phyloP scores from a whole-genome alignment of 2,888 invertebrate genomes.

The Philereme vetulata region DNA sequence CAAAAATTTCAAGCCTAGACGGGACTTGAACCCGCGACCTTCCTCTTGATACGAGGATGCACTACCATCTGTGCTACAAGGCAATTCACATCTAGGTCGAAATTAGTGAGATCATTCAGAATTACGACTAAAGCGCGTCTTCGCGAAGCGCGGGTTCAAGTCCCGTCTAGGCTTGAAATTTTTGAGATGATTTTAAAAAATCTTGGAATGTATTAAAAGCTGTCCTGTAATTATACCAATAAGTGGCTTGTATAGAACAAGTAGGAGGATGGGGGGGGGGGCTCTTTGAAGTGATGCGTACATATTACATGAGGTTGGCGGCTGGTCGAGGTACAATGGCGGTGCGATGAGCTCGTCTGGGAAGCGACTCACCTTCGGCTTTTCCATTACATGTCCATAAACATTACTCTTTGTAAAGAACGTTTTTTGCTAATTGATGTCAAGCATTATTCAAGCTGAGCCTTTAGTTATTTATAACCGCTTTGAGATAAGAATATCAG shows the following conservation, averaged over 20 bases:
- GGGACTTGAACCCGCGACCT: too few species aligned
- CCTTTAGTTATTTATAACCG: slow-evolving; percentile 8
- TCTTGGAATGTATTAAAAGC: too few species aligned
- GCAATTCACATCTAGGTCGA: too few species aligned
- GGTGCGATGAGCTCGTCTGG: slow-evolving; percentile 78
- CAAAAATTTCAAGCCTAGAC: too few species aligned
- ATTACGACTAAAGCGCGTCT: too few species aligned
- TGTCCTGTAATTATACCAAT: slow-evolving; percentile 36
- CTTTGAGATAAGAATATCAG: slow-evolving; percentile 2
- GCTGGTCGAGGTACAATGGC: slow-evolving; percentile 72
- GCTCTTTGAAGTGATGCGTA: slow-evolving; percentile 73
- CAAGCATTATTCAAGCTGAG: slow-evolving; percentile 18
- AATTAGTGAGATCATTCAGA: too few species aligned
- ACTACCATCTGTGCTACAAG: too few species aligned
- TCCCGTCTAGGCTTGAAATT: too few species aligned
- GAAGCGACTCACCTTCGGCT: slow-evolving; percentile 58
- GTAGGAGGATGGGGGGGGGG: slow-evolving; percentile 46
- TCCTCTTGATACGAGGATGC: too few species aligned
- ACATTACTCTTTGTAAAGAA: slow-evolving; percentile 23
- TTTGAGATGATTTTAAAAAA: too few species aligned
- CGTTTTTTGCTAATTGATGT: slow-evolving; percentile 28
- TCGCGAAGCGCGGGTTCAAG: too few species aligned
- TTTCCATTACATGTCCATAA: slow-evolving; percentile 45
- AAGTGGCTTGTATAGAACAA: slow-evolving; percentile 40
- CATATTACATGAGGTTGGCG: slow-evolving; percentile 79